Conservation (phyloP, 2,113 vertebrate species). For the Corythoichthys haematopterus region DNA sequence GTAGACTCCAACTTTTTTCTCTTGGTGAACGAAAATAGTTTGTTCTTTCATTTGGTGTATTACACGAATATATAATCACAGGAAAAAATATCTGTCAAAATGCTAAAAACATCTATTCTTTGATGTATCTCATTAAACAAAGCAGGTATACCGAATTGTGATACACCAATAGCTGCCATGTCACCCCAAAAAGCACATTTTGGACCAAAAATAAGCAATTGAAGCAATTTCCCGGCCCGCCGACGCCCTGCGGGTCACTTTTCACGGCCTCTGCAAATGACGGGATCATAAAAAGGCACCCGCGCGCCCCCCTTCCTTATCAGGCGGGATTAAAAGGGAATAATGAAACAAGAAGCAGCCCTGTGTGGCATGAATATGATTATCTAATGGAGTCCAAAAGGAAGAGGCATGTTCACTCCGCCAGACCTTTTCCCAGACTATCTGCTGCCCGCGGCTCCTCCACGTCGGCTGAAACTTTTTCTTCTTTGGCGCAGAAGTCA, state of each 20-base stretch:
- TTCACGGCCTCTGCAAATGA: slow-evolving; percentile 70
- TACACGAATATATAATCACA: no score
- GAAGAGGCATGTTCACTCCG: slow-evolving; percentile 71
- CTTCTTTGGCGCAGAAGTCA: slow-evolving; percentile 59
- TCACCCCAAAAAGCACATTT: slow-evolving; percentile 54
- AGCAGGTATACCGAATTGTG: background rate
- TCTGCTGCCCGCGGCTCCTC: slow-evolving; percentile 68
- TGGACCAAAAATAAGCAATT: slow-evolving; percentile 61
- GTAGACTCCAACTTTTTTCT: no score
- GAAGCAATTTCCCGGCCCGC: slow-evolving; percentile 70
- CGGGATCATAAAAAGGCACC: slow-evolving; percentile 70
- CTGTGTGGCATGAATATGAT: slow-evolving; percentile 78
- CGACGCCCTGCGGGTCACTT: slow-evolving; percentile 59
- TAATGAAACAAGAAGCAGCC: slow-evolving; percentile 69
- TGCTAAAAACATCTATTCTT: slow-evolving; percentile 9
- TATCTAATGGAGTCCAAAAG: slow-evolving; percentile 73
- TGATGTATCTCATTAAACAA: background rate
- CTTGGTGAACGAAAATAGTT: no score
- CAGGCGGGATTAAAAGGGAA: slow-evolving; percentile 72
- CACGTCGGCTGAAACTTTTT: slow-evolving; percentile 20
- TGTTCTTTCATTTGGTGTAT: no score
- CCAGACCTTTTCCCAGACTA: slow-evolving; percentile 72
- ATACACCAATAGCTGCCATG: background rate
- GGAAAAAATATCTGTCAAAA: no score
- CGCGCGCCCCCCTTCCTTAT: slow-evolving; percentile 55